Base-by-base conservation (phyloP, 2,888 invertebrate genomes). In the Metacarcinus magister region DNA sequence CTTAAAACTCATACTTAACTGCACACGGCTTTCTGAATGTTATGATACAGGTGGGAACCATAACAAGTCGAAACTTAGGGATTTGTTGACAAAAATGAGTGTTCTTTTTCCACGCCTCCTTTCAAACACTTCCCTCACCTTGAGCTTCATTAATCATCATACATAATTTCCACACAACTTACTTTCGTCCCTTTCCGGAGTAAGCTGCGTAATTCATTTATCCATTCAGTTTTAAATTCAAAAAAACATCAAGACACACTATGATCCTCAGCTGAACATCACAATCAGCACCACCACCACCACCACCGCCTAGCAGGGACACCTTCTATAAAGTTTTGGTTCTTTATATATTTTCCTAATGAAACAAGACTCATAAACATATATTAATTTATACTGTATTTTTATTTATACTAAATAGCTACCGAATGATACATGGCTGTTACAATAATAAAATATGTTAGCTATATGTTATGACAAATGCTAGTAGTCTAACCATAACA, bases 161-260 rank as follows among this genome's bases (percentile, higher is more conserved):
- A 1, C 67, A 28, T 28, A 23, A 13, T 19, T 1, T 16, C 3
- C 28, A 89, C 39, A 28, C 54, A 2, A 95, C 95, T 94, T 94
- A 95, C 95, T 67, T 95, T 91, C 95, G 93, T 46, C 46, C 75
- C 48, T 75, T 95, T 89, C 94, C 95, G 95, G 95, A 48, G 82
- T 93, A 95, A 54, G 90, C 91, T 94, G 90, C 67, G 94, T 94
- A 91, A 94, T 95, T 94, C 95, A 95, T 95, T 91, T 75, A 95
- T 90, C 95, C 95, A 95, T 95, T 94, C 93, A 95, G 91, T 95
- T 94, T 32, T 7, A 91, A 93, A 94, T 75, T 94, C 94, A 91
- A 89, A 95, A 95, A 94, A 89, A 46, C 54, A 54, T 54, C 19
- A 82, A 92, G 92, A 48, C 48, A 91, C 43, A 32, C 48, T 46